Evolutionary conservation across 2,888 invertebrate species (phyloP), one percentile per base, ranked within the genome.

Genomic region (Melipona bicolor): DNA sequence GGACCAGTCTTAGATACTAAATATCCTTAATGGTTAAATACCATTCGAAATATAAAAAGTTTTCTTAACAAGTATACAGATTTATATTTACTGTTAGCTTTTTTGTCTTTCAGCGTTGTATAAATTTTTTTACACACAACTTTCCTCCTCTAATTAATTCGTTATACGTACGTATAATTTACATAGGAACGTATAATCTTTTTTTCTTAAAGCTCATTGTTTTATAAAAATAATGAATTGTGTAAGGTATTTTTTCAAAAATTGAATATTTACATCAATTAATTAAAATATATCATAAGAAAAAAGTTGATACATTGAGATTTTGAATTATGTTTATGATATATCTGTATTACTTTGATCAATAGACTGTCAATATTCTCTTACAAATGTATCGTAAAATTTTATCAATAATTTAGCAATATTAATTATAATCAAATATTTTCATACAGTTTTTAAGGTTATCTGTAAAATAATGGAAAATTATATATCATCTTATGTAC

Each of bases 21-120:
- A 78, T 80, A 77, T 88, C 80, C 81, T 86, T 79, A 75, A 68
- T 85, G 79, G 85, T 79, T 87, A 83, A 74, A 81, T 75, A 83
- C 79, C 82, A 88, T 85, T 79, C 80, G 82, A 80, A 79, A 82
- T 84, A 81, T 88, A 86, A 84, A 43, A 86, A 84, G 78, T 82
- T 87, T 81, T 82, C 75, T 78, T 90, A 90, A 89, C 88, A 85
- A 88, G 86, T 83, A 81, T 85, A 86, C 77, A 83, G 79, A 83
- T 83, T 83, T 87, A 65, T 65, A 86, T 85, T 87, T 91, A 91
- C 92, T 92, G 92, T 92, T 92, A 92, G 83, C 85, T 84, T 89
- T 90, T 91, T 88, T 87, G 70, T 76, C 56, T 84, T 52, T 61
- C 15, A 71, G 68, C 73, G 79, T 81, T 79, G 81, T 84, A 2